Percentiles rank a stretch among this genome's conserved stretches.
These are phyloP conservation scores for Fundulus diaphanus DNA, from an alignment of 2,797 vertebrate species.

Conservation along the genomic window DNA sequence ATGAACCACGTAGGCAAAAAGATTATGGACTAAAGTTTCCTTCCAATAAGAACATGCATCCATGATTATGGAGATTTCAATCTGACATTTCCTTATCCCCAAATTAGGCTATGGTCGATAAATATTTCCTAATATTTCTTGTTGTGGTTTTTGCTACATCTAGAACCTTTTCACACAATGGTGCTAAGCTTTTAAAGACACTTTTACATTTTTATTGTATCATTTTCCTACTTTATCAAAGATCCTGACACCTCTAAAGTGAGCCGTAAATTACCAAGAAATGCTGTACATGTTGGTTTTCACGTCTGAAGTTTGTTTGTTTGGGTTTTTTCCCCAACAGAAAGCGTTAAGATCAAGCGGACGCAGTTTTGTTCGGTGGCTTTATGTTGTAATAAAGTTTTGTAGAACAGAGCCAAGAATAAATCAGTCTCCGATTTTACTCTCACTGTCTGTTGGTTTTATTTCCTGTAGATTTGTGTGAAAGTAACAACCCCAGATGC, in stretches of 20 bases:
- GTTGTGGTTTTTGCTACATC: constrained; percentile 22
- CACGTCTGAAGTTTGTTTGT: constrained; percentile 28
- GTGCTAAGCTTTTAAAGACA: constrained; percentile 63
- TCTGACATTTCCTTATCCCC: too few relatives aligned
- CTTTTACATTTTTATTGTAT: constrained; percentile 25
- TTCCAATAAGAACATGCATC: constrained; percentile 16
- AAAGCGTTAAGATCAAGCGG: constrained; percentile 47
- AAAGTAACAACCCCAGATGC: background rate
- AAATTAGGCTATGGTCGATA: background rate
- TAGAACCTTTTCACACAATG: constrained; percentile 50
- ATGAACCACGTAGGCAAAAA: constrained; percentile 24
- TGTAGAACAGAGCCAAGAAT: constrained; percentile 78
- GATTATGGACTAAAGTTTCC: constrained; percentile 28
- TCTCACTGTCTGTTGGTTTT: constrained; percentile 31
- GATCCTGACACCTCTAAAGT: constrained; percentile 49
- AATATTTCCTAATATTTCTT: constrained; percentile 20
- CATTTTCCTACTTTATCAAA: constrained; percentile 29
- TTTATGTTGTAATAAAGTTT: constrained; percentile 85
- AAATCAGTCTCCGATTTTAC: constrained; percentile 61
- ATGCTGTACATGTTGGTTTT: constrained; percentile 41
- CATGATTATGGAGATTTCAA: constrained; percentile 1
- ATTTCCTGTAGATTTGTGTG: constrained; percentile 6
- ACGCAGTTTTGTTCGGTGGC: constrained; percentile 78
- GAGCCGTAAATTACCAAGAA: constrained; percentile 32
- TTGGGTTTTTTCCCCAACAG: constrained; percentile 31